Evolutionary conservation across 1,140 invertebrate genomes (phyloP).

Genomic region (Dolichoris vasculosae): DNA sequence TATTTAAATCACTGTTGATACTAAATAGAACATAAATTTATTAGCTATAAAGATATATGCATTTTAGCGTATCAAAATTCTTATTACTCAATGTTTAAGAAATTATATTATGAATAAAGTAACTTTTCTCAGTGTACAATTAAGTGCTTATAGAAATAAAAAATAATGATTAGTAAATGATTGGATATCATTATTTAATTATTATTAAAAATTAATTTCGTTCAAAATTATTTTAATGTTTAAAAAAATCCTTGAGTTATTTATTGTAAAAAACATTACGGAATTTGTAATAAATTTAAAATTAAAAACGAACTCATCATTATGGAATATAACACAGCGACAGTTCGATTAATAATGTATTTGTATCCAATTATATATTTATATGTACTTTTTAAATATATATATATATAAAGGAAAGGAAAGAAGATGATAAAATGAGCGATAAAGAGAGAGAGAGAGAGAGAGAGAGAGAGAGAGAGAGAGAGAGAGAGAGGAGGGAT

Average conservation of each 20-base stretch:
- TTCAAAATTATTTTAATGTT: background rate
- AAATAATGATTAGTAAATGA: background rate
- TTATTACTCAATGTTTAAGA: background rate
- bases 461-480: background rate
- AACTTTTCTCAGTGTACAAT: background rate
- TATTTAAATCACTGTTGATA: background rate
- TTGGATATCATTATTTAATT: background rate
- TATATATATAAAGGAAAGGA: background rate
- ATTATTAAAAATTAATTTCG: conserved; percentile 7
- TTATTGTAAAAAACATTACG: background rate
- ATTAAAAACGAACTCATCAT: background rate
- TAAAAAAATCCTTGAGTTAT: background rate
- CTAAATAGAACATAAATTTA: background rate
- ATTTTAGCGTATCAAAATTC: background rate
- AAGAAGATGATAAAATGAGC: background rate
- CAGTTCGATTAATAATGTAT: background rate
- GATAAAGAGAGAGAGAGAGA: too few relatives aligned
- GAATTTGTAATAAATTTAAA: conserved; percentile 9
- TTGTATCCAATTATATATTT: background rate
- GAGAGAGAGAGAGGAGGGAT: background rate
- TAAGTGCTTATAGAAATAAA: background rate
- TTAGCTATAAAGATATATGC: background rate
- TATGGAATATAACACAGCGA: background rate
- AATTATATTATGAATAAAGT: background rate
- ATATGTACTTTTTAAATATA: background rate